Evolutionary conservation across 1,140 invertebrate genomes (phyloP).

Genomic region (Archivesica marissinica): DNA sequence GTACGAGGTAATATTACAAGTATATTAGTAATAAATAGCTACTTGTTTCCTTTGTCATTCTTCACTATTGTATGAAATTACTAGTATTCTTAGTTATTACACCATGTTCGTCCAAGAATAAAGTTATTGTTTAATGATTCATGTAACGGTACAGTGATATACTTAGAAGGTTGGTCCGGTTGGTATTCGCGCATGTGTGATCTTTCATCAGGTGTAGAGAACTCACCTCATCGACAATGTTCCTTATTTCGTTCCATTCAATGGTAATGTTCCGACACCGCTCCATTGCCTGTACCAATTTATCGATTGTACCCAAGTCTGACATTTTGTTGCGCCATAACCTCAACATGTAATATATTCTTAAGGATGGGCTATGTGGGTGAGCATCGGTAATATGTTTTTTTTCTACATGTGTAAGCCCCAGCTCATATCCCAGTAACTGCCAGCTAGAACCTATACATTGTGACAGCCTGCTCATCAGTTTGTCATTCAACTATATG

Average conservation of each 20-base stretch:
- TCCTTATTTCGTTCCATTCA: constrained; percentile 16
- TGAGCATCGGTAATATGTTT: neutral
- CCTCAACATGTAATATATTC: constrained; percentile 10
- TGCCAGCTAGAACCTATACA: constrained; percentile 10
- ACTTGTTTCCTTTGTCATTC: too few species aligned
- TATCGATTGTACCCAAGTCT: neutral
- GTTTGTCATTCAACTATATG: neutral
- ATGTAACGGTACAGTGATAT: too few species aligned
- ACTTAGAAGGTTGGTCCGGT: too few species aligned
- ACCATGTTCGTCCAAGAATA: too few species aligned
- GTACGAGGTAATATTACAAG: too few species aligned
- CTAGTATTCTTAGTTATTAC: too few species aligned
- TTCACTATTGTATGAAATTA: too few species aligned
- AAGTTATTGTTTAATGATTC: too few species aligned
- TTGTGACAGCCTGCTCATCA: constrained; percentile 8
- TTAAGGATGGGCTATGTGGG: neutral
- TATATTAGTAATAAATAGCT: too few species aligned
- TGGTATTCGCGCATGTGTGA: too few species aligned
- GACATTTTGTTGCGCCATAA: neutral
- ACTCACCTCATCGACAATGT: constrained; percentile 28
- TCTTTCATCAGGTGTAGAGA: too few species aligned
- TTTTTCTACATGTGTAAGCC: neutral
- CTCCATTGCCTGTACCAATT: neutral
- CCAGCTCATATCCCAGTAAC: neutral
- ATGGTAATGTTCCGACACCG: neutral